Conservation (phyloP, 2,888 invertebrate species). For the Hetaerina titia region DNA sequence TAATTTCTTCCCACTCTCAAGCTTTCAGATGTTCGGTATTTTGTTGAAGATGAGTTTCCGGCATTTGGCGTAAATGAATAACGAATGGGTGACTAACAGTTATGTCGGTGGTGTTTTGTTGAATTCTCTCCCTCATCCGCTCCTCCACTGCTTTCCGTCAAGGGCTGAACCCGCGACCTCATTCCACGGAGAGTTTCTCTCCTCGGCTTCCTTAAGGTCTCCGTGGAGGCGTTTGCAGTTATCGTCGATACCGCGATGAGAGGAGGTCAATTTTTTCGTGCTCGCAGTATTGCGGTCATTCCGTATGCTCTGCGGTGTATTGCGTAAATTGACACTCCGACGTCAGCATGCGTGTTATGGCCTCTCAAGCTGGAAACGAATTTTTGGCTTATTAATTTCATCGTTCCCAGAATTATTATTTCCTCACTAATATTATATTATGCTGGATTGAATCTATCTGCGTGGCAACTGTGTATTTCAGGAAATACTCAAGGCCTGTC, state of each 20-base stretch:
- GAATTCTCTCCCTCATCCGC: background rate
- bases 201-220: background rate
- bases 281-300: background rate
- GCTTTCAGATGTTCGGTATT: background rate
- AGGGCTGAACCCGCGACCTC: slow-evolving; percentile 52
- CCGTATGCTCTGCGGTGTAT: background rate
- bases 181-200: slow-evolving; percentile 14
- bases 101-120: background rate
- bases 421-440: no score
- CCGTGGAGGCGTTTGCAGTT: background rate
- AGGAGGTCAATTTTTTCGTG: slow-evolving; percentile 36
- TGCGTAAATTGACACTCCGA: no score
- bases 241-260: background rate
- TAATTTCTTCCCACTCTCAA: background rate
- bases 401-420: no score
- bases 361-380: no score
- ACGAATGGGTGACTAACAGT: background rate
- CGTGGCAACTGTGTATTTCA: no score
- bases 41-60: background rate
- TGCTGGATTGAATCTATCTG: no score
- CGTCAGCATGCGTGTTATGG: no score
- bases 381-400: no score
- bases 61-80: background rate
- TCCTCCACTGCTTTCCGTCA: slow-evolving; percentile 8
- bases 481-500: no score